Evolutionary conservation across 2,888 invertebrate species (phyloP).

Genomic region (Adelphocoris suturalis): DNA sequence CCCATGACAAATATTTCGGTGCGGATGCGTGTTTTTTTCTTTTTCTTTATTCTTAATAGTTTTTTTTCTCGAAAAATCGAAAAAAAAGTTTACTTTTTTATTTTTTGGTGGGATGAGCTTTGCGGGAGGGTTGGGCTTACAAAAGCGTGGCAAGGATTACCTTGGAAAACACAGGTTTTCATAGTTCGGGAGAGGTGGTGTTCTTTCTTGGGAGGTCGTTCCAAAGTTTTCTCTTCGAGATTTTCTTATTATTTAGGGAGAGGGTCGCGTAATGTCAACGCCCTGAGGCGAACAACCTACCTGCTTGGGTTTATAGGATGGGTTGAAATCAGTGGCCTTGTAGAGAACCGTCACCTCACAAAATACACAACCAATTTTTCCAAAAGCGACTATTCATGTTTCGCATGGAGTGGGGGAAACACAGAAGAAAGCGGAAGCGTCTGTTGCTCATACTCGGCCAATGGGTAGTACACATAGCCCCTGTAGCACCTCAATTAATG

Average conservation of each 20-base stretch:
- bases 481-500: no score
- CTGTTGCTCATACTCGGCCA: no score
- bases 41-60: not conserved
- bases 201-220: not conserved
- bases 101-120: no score
- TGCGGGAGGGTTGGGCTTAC: not conserved
- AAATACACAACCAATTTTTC: not conserved
- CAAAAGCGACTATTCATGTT: no score
- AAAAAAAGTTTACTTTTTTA: constrained; percentile 8
- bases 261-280: not conserved
- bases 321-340: not conserved
- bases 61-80: not conserved
- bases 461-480: no score
- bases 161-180: not conserved
- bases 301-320: not conserved
- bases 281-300: not conserved
- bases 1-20: constrained; percentile 17
- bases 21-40: constrained; percentile 22
- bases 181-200: not conserved
- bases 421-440: no score
- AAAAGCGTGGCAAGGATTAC: constrained; percentile 24
- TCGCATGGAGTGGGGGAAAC: no score
- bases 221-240: not conserved
- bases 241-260: not conserved
- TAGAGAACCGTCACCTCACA: not conserved